A percentile compares a stretch with the other conserved stretches of the same genome.
These are phyloP conservation scores for Pycnomerus fuliginosus DNA, from an alignment of 2,888 invertebrate species.

Conservation along the genomic window DNA sequence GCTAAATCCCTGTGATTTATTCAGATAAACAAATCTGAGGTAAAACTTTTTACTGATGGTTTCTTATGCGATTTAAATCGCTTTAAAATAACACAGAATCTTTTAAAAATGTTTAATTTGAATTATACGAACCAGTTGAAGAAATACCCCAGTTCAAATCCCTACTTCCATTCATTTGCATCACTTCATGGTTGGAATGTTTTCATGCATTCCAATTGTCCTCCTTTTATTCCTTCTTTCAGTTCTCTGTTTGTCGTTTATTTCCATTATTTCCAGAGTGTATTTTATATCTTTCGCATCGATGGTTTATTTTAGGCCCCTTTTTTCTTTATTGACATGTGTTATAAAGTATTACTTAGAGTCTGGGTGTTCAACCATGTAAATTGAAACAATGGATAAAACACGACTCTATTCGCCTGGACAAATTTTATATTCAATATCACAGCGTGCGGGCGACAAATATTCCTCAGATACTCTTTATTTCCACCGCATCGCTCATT, in stretches of 20 bases:
- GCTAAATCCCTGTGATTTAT: too few relatives aligned
- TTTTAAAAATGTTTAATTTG: constrained; percentile 34
- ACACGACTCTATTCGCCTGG: constrained; percentile 20
- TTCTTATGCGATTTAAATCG: constrained; percentile 28
- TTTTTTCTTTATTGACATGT: constrained; percentile 26
- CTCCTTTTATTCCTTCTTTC: constrained; percentile 25
- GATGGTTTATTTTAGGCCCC: constrained; percentile 18
- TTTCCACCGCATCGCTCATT: constrained; percentile 17
- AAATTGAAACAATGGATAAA: constrained; percentile 28
- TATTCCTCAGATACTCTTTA: constrained; percentile 16
- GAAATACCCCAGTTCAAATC: constrained; percentile 27
- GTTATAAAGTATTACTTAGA: constrained; percentile 27
- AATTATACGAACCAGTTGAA: constrained; percentile 32
- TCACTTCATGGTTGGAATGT: constrained; percentile 36
- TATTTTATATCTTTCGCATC: constrained; percentile 31
- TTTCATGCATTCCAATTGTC: constrained; percentile 34
- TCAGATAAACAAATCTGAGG: neutral
- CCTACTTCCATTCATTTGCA: constrained; percentile 37
- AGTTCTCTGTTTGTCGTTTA: constrained; percentile 30
- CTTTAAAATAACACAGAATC: constrained; percentile 35
- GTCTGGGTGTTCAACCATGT: constrained; percentile 21
- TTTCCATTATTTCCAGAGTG: constrained; percentile 33
- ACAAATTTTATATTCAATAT: constrained; percentile 28
- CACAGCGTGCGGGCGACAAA: constrained; percentile 18
- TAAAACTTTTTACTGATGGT: too few relatives aligned